phyloP scores from a whole-genome alignment of 2,113 vertebrate genomes.

The Lates calcarifer region DNA sequence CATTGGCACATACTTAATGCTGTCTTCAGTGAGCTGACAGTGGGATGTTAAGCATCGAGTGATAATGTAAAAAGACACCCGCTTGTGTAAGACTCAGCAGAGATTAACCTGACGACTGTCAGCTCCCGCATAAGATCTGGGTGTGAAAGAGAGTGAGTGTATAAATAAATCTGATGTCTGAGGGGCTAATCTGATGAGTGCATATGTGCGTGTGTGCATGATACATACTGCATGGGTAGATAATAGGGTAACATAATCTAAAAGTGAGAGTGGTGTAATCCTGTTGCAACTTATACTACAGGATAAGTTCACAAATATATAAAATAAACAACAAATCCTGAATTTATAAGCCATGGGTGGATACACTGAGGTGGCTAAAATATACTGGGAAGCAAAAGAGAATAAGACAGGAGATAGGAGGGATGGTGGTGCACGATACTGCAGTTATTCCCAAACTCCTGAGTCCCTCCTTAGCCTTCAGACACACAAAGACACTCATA shows the following conservation, averaged over 20 bases:
- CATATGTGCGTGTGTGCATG: slow-evolving; percentile 41
- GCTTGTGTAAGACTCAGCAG: slow-evolving; percentile 78
- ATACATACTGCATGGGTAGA: slow-evolving; percentile 45
- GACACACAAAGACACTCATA: slow-evolving; percentile 41
- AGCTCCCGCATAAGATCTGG: slow-evolving; percentile 65
- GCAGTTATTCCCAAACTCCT: slow-evolving; percentile 62
- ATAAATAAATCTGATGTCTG: slow-evolving; percentile 76
- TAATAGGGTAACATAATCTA: slow-evolving; percentile 52
- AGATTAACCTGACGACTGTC: slow-evolving; percentile 84
- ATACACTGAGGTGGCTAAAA: slow-evolving; percentile 23
- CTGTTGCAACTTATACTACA: slow-evolving; percentile 25
- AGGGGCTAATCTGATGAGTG: slow-evolving; percentile 73
- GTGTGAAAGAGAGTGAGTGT: slow-evolving; percentile 69
- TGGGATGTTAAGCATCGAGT: slow-evolving; percentile 65
- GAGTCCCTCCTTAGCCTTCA: slow-evolving; percentile 55
- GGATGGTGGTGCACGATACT: slow-evolving; percentile 35
- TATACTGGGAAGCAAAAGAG: slow-evolving; percentile 20
- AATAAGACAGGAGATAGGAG: slow-evolving; percentile 24
- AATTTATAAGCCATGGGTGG: slow-evolving; percentile 21
- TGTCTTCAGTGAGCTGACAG: slow-evolving; percentile 64
- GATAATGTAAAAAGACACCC: slow-evolving; percentile 78
- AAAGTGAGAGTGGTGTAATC: slow-evolving; percentile 61
- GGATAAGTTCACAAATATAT: slow-evolving; percentile 45
- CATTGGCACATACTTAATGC: slow-evolving; percentile 39
- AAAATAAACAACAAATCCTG: slow-evolving; percentile 58